These are phyloP conservation scores for Mesochorus sp. DNA, from an alignment of 2,888 invertebrate genomes.

Conservation along the genomic window DNA sequence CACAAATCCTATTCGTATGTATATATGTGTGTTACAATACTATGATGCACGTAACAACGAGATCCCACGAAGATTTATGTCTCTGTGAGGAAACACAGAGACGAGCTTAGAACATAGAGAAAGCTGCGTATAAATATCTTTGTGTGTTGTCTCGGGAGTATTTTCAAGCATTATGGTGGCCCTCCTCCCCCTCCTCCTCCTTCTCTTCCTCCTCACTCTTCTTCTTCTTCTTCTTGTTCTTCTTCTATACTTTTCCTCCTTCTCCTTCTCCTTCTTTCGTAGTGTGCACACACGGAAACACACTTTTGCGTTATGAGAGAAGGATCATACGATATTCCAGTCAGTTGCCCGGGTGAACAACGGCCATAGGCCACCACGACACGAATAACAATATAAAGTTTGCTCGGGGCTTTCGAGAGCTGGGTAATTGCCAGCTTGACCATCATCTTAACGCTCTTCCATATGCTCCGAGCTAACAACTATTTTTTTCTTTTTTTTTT, in stretches of 20 bases:
- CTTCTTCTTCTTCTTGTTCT: background rate
- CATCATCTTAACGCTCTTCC: slow-evolving; percentile 75
- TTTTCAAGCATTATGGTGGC: slow-evolving; percentile 15
- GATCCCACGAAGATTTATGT: slow-evolving; percentile 61
- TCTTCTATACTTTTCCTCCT: background rate
- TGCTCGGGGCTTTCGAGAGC: slow-evolving; percentile 68
- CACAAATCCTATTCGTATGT: slow-evolving; percentile 19
- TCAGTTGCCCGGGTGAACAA: slow-evolving; percentile 79
- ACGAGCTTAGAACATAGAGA: slow-evolving; percentile 51
- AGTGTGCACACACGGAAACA: slow-evolving; percentile 43
- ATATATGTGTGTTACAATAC: slow-evolving; percentile 21
- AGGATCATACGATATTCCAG: slow-evolving; percentile 79
- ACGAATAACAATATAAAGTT: slow-evolving; percentile 78
- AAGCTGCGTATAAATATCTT: slow-evolving; percentile 48
- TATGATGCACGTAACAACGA: slow-evolving; percentile 55
- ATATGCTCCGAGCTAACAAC: no score
- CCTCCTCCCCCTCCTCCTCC: background rate
- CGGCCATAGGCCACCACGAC: slow-evolving; percentile 77
- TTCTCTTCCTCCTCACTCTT: background rate
- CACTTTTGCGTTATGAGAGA: slow-evolving; percentile 78
- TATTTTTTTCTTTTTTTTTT: slow-evolving; percentile 3
- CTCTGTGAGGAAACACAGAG: slow-evolving; percentile 52
- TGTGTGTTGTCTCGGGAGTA: slow-evolving; percentile 33
- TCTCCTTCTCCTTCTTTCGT: no score
- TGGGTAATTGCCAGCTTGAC: slow-evolving; percentile 81